These are phyloP conservation scores for Psephotus haematonotus DNA, from an alignment of 2,113 vertebrate species.

Conservation along the genomic window DNA sequence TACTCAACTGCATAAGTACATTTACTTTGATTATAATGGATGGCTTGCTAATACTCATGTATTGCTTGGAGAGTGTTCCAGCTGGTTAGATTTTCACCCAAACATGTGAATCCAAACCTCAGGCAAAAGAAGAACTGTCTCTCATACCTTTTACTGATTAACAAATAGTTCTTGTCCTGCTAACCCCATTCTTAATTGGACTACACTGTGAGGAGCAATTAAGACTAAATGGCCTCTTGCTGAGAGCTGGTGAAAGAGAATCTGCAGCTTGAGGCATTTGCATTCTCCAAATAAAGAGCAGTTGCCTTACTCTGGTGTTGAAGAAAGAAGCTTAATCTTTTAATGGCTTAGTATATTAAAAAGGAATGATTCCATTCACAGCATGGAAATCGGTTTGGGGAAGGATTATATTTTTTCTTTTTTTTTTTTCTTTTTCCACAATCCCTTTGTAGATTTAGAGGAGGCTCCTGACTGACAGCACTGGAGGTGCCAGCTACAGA, in stretches of 20 bases:
- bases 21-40: constrained; percentile 49
- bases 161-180: constrained; percentile 69
- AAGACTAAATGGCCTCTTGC: constrained; percentile 75
- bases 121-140: constrained; percentile 61
- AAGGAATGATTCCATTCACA: background rate
- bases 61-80: constrained; percentile 35
- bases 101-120: constrained; percentile 43
- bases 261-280: constrained; percentile 48
- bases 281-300: constrained; percentile 52
- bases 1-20: background rate
- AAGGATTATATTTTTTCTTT: background rate
- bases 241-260: constrained; percentile 72
- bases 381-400: background rate
- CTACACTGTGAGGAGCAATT: constrained; percentile 72
- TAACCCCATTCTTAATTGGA: constrained; percentile 73
- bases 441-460: background rate
- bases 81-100: constrained; percentile 55
- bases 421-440: background rate
- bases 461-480: background rate
- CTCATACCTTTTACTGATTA: constrained; percentile 72
- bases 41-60: constrained; percentile 26
- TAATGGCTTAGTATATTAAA: background rate
- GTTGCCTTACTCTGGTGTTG: constrained; percentile 37
- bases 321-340: constrained; percentile 41
- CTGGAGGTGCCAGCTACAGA: background rate